A percentile compares a stretch with the other conserved stretches of the same genome.
Evolutionary conservation across 2,113 vertebrate genomes (phyloP).

Genomic region (Chelonoidis abingdonii): DNA sequence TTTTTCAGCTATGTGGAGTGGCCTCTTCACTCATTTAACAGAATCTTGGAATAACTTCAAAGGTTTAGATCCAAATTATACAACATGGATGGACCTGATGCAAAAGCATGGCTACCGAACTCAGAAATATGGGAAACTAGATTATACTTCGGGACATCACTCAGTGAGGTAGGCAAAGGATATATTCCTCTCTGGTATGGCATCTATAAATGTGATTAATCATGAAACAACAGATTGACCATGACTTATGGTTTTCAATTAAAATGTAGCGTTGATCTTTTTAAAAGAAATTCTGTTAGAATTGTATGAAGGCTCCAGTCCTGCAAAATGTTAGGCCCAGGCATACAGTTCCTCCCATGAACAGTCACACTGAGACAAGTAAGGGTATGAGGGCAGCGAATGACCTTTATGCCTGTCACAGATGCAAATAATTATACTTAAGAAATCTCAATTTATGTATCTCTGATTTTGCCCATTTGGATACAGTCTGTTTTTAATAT

Average conservation of each 20-base stretch:
- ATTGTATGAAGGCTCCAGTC: not conserved
- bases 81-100: constrained; percentile 96
- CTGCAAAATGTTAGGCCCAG: not conserved
- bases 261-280: not conserved
- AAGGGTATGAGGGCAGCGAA: not conserved
- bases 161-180: constrained; percentile 89
- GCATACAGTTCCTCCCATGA: not conserved
- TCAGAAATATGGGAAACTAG: constrained; percentile 90
- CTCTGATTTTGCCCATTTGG: not conserved
- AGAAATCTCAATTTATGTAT: not conserved
- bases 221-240: not conserved
- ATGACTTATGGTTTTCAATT: not conserved
- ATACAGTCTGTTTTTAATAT: not conserved
- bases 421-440: not conserved
- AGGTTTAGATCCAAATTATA: constrained; percentile 87
- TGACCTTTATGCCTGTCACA: not conserved
- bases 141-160: constrained; percentile 94
- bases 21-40: constrained; percentile 93
- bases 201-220: not conserved
- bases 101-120: constrained; percentile 86
- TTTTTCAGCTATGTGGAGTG: constrained; percentile 95
- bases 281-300: not conserved
- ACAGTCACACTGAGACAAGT: not conserved
- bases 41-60: constrained; percentile 99
- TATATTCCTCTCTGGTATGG: not conserved